phyloP scores from a whole-genome alignment of 53 echinoderm and acorn worm genomes.

The Paracentrotus lividus region DNA sequence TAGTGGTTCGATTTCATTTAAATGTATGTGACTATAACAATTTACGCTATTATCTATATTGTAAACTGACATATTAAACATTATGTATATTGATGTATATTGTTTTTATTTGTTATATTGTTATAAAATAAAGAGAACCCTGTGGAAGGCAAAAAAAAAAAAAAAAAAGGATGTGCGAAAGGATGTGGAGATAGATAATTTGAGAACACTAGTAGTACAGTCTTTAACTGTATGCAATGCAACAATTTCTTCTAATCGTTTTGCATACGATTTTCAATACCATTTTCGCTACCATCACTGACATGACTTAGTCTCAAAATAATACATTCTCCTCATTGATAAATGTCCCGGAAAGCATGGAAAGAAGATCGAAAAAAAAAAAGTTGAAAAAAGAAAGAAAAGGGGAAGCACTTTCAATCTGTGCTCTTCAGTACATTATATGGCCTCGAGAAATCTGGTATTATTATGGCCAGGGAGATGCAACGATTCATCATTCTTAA shows the following conservation, averaged over 20 bases:
- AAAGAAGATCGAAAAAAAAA: neutral
- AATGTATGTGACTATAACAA: no score
- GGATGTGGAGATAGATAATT: no score
- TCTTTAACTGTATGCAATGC: no score
- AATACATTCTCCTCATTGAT: neutral
- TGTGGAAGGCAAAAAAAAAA: no score
- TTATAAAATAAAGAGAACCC: no score
- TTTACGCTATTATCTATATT: no score
- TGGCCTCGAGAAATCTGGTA: slow-evolving; percentile 43
- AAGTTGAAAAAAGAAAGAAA: neutral
- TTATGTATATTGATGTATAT: no score
- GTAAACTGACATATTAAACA: no score
- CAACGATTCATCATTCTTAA: slow-evolving; percentile 53
- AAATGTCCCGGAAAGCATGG: slow-evolving; percentile 31
- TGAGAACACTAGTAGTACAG: no score
- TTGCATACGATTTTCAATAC: slow-evolving; percentile 45
- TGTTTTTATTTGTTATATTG: no score
- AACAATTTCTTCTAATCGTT: slow-evolving; percentile 5
- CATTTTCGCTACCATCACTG: neutral
- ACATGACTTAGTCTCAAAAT: neutral
- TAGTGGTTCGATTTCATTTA: no score
- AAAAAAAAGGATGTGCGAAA: no score
- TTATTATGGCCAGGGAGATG: slow-evolving; percentile 16
- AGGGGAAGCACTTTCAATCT: slow-evolving; percentile 20
- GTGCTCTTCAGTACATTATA: slow-evolving; percentile 35